Conservation (phyloP, 2,888 invertebrate genomes). For the Mythimna impura region DNA sequence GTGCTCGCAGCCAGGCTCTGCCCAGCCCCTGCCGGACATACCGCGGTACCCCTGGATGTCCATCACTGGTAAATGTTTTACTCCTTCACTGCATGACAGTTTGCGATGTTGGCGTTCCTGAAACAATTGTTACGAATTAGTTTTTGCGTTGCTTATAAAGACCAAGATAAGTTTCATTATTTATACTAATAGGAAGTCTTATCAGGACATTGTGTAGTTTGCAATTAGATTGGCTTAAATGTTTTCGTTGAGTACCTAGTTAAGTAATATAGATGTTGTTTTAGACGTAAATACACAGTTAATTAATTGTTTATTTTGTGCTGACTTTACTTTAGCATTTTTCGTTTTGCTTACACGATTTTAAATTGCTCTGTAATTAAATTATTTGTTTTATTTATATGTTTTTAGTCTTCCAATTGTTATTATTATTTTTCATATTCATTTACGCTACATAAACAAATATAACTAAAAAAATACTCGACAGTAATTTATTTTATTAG, state of each 20-base stretch:
- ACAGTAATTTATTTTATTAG: conserved; percentile 1
- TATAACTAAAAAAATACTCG: background rate
- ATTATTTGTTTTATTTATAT: background rate
- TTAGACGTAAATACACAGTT: conserved; percentile 9
- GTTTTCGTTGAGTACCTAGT: conserved; percentile 26
- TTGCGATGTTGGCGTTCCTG: conserved; percentile 66
- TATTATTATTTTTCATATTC: background rate
- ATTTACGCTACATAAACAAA: conserved; percentile 1
- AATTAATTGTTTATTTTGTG: conserved; percentile 27
- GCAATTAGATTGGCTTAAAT: conserved; percentile 44
- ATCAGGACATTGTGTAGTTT: conserved; percentile 23
- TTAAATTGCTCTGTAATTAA: background rate
- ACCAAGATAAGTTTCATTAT: conserved; percentile 30
- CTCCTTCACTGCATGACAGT: conserved; percentile 80
- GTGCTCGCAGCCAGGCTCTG: conserved; percentile 94
- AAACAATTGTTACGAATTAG: conserved; percentile 58
- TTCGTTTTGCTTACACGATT: conserved; percentile 18
- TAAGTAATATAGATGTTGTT: conserved; percentile 16
- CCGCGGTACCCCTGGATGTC: conserved; percentile 99
- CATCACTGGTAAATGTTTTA: conserved; percentile 95
- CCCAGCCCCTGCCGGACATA: conserved; percentile 97
- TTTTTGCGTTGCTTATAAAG: conserved; percentile 61
- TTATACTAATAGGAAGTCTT: conserved; percentile 31
- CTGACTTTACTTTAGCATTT: background rate
- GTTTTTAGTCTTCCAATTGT: background rate